Evolutionary conservation across 2,888 invertebrate genomes (phyloP), one percentile per base, ranked within the genome.

Genomic region (Pyralis farinalis): DNA sequence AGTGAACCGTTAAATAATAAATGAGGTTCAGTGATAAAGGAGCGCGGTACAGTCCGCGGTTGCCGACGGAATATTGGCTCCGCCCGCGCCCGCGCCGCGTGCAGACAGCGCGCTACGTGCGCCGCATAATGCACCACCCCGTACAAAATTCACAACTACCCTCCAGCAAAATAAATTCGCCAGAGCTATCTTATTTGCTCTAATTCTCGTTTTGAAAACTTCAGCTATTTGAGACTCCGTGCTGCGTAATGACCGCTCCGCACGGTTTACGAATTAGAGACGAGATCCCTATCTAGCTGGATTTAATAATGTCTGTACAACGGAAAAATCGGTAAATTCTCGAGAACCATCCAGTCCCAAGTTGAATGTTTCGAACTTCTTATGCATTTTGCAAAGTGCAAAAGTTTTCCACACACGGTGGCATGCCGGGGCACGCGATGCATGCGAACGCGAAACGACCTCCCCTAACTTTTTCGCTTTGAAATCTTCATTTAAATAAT

Each of bases 141-240:
- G 77, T 85, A 72, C 81, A 82, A 86, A 85, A 87, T 87, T 87
- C 83, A 83, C 86, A 81, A 83, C 83, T 82, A 81, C 79, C 77
- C 80, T 65, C 73, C 66, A 64, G 73, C 76, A 66, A 79, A 84
- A 83, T 86, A 78, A 85, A 83, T 85, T 85, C 80, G 76, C 82
- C 76, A 68, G 68, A 75, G 72, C 74, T 81, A 82, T 82, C 79
- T 83, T 84, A 83, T 86, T 85, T 85, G 76, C 75, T 82, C 78
- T 78, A 79, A 79, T 83, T 83, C 73, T 70, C 58, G 55, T 60
- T 64, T 59, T 53, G 71, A 78, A 75, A 79, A 81, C 73, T 76
- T 71, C 68, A 67, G 64, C 65, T 63, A 46, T 44, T 47, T 46
- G 58, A 59, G 70, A 64, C 64, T 71, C 58, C 50, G 53, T 52